Evolutionary conservation across 2,888 invertebrate genomes (phyloP), one percentile per base, ranked within the genome.

Genomic region (Alentia gelatinosa): DNA sequence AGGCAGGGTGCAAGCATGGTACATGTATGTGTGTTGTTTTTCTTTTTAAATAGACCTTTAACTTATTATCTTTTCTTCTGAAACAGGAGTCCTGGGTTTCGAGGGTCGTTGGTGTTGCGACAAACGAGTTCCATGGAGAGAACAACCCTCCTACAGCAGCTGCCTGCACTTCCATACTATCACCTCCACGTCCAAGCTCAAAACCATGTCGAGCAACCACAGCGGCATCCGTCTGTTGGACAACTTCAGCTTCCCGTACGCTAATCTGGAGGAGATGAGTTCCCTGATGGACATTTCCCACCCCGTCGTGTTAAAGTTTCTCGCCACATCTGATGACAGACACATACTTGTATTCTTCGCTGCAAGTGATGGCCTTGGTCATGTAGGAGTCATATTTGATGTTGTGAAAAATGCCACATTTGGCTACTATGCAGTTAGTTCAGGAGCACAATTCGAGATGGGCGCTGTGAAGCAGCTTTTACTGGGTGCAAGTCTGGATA

Each of bases 341-440:
- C 23, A 30, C 19, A 12, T 86, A 12, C 26, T 86, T 42, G 86
- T 50, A 30, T n/a, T 86, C 12, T 47, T 86, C 50, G 5, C 42
- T 42, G 47, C 19, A 1, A 42, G 33, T 23, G 50, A 47, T 33
- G n/a, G 1, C 26, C 9, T 47, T 19, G 33, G 30, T 30, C 86
- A 86, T 50, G 35, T 47, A 26, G 86, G 86, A 0, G 86, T 86
- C 26, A 86, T 86, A 19, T 86, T 86, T 47, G 47, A 86, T 47
- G 50, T 50, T 15, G 19, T 30, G 12, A 86, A 86, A 9, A 50
- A 47, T 15, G 40, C 23, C 23, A n/a, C 47, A n/a, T 42, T 86
- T 47, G 86, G 86, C 15, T 47, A 42, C 26, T 86, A 86, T 19
- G 33, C 19, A 5, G 86, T 86, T 7, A 86, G 35, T 47, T 47